Evolutionary conservation across 2,797 vertebrate species (phyloP).

Genomic region (Catamblyrhynchus diadema): DNA sequence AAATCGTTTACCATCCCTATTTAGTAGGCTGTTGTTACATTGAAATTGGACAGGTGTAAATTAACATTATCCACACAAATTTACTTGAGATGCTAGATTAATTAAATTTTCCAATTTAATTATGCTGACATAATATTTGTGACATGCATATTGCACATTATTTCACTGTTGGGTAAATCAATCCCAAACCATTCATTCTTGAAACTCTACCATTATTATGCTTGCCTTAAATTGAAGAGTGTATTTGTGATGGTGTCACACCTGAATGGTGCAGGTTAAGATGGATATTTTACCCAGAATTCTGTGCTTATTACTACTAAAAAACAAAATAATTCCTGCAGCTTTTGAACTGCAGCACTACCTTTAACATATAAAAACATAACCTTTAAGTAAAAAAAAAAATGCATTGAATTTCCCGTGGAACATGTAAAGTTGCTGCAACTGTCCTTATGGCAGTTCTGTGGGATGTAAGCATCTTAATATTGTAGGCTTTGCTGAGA

Average conservation of each 20-base stretch:
- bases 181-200: neutral
- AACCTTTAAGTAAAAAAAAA: neutral
- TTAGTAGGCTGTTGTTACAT: neutral
- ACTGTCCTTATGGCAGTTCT: neutral
- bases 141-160: neutral
- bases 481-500: neutral
- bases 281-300: neutral
- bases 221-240: neutral
- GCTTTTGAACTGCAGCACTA: neutral
- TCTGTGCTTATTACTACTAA: neutral
- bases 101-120: slow-evolving; percentile 24
- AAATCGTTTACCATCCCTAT: neutral
- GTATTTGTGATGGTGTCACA: neutral
- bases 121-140: slow-evolving; percentile 13
- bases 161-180: neutral
- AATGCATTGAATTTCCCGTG: neutral
- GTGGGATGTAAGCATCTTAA: neutral
- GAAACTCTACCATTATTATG: neutral
- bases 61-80: neutral
- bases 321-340: neutral
- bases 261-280: neutral
- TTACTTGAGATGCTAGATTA: slow-evolving; percentile 1
- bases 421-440: neutral
- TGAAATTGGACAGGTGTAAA: neutral
- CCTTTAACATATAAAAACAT: neutral